These are phyloP conservation scores for Styela clava DNA, from an alignment of 23 tunicate genomes.

Conservation along the genomic window DNA sequence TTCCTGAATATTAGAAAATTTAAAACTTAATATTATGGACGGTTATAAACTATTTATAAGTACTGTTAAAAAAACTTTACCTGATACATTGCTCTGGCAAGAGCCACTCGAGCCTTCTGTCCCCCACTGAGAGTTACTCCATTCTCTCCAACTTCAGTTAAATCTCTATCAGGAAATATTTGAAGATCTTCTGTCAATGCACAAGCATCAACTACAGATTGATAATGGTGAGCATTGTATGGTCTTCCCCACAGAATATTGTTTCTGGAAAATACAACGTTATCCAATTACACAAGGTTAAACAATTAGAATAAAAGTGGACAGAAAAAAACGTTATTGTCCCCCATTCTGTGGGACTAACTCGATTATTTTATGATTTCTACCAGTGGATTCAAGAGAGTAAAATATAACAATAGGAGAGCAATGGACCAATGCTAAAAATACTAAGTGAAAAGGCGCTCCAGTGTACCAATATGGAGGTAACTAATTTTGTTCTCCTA, in stretches of 20 bases:
- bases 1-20: too few relatives aligned
- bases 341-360: too few relatives aligned
- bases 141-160: conserved; percentile 87
- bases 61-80: too few relatives aligned
- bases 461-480: too few relatives aligned
- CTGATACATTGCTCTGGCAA: conserved; percentile 93
- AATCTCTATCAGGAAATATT: conserved; percentile 64
- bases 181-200: conserved; percentile 62
- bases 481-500: too few relatives aligned
- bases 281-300: neutral
- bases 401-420: too few relatives aligned
- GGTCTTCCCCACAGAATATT: conserved; percentile 73
- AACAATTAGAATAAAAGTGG: neutral
- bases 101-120: conserved; percentile 79
- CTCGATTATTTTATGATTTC: too few relatives aligned
- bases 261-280: conserved; percentile 69
- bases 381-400: too few relatives aligned
- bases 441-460: too few relatives aligned
- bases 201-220: conserved; percentile 73
- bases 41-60: too few relatives aligned
- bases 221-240: conserved; percentile 49
- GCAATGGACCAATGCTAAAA: too few relatives aligned
- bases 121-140: conserved; percentile 94
- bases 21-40: too few relatives aligned
- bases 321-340: neutral